phyloP scores from a whole-genome alignment of 2,113 vertebrate genomes.

The Charadrius vociferus region DNA sequence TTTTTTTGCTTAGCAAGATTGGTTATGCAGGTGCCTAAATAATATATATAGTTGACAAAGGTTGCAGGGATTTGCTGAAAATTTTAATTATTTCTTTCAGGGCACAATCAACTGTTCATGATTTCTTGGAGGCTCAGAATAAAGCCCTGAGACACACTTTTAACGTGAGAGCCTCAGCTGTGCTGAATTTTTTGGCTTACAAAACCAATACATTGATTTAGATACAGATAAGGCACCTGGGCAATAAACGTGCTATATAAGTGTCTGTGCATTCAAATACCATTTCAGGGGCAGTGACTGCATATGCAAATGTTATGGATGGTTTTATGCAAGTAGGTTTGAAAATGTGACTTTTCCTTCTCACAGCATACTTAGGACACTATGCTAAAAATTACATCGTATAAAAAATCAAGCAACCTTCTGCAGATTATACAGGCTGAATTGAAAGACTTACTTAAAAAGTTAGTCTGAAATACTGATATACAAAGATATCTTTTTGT shows the following conservation, averaged over 20 bases:
- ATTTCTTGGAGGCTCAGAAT: background rate
- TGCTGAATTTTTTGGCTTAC: background rate
- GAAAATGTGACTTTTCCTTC: conserved; percentile 4
- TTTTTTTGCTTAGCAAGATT: background rate
- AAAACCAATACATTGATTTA: background rate
- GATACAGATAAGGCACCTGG: background rate
- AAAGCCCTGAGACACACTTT: background rate
- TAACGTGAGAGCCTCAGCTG: background rate
- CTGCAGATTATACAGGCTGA: background rate
- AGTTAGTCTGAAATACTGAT: background rate
- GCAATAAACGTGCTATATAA: background rate
- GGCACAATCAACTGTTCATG: background rate
- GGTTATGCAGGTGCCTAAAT: background rate
- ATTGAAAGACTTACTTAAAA: background rate
- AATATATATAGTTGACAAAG: background rate
- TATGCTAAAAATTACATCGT: background rate
- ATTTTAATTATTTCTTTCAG: background rate
- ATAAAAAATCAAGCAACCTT: background rate
- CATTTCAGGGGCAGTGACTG: background rate
- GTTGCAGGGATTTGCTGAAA: background rate
- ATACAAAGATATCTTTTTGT: background rate
- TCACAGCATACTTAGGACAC: background rate
- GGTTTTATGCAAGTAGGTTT: conserved; percentile 8
- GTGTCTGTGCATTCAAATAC: background rate
- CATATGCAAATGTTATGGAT: background rate